phyloP scores from a whole-genome alignment of 2,113 vertebrate genomes.

The Myrmecophaga tridactyla region DNA sequence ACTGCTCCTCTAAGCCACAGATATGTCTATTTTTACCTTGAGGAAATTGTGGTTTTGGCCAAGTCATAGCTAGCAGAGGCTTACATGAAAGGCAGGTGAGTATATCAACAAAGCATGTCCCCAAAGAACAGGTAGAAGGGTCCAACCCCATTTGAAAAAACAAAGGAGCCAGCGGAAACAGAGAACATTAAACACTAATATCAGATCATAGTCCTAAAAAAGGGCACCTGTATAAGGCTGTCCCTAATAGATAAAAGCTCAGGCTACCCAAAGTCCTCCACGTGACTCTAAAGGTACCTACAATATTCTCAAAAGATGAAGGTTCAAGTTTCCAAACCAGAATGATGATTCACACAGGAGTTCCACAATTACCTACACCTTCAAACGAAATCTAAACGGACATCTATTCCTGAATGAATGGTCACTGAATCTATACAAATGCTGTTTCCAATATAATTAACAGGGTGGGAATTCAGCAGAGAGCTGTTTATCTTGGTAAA shows the following conservation, averaged over 20 bases:
- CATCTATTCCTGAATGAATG: neutral
- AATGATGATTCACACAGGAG: neutral
- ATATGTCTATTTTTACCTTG: constrained; percentile 26
- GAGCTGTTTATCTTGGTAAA: neutral
- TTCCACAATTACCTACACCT: neutral
- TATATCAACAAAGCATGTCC: neutral
- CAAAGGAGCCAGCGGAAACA: constrained; percentile 24
- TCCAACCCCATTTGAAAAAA: neutral
- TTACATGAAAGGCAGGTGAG: constrained; percentile 41
- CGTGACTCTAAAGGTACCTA: neutral
- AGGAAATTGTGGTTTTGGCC: constrained; percentile 44
- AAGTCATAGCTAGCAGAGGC: neutral
- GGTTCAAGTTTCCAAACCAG: neutral
- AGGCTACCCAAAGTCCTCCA: neutral
- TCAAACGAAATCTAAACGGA: neutral
- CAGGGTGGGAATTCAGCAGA: neutral
- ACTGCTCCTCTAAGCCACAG: neutral
- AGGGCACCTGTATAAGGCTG: neutral
- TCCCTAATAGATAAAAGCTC: neutral
- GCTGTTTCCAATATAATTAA: neutral
- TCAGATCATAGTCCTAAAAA: neutral
- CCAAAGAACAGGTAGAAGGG: neutral
- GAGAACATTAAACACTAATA: neutral
- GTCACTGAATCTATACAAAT: neutral
- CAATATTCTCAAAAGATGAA: neutral